A percentile compares a stretch with the other conserved stretches of the same genome.
These are phyloP conservation scores for Reticulitermes lucifugus DNA, from an alignment of 2,888 invertebrate species.

Conservation along the genomic window DNA sequence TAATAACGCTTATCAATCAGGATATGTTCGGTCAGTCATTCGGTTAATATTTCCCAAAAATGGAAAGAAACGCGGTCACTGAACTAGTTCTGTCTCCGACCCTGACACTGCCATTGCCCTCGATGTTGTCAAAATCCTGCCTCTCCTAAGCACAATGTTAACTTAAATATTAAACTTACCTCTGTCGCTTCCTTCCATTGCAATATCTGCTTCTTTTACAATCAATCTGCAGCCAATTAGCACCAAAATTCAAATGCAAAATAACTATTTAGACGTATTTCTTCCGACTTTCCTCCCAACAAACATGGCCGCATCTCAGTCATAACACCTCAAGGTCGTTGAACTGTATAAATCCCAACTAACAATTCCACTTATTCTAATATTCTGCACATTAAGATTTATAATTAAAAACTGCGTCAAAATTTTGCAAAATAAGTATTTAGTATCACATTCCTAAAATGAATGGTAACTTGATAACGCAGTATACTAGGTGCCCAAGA, in stretches of 20 bases:
- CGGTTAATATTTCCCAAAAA: neutral
- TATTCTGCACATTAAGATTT: neutral
- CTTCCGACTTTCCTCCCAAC: constrained; percentile 57
- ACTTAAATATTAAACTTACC: constrained; percentile 58
- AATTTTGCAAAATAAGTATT: neutral
- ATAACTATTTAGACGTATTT: constrained; percentile 56
- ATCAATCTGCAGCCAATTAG: neutral
- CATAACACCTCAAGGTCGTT: constrained; percentile 61
- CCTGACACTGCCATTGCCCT: constrained; percentile 73
- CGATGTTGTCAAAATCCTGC: constrained; percentile 53
- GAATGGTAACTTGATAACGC: neutral
- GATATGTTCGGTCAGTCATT: neutral
- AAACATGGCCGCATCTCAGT: constrained; percentile 62
- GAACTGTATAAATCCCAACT: constrained; percentile 56
- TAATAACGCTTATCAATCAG: no score
- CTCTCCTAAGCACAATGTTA: constrained; percentile 51
- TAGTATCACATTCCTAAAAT: neutral
- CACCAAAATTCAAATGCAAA: constrained; percentile 10
- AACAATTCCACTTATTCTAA: neutral
- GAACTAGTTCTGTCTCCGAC: constrained; percentile 71
- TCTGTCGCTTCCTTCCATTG: constrained; percentile 62
- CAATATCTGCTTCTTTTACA: neutral
- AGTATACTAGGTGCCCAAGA: no score
- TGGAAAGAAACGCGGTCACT: constrained; percentile 67
- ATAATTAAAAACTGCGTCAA: neutral